Percentiles rank a stretch among this genome's conserved stretches.
These are phyloP conservation scores for Drosophila gaucha DNA, from an alignment of 2,888 invertebrate genomes.

Conservation along the genomic window DNA sequence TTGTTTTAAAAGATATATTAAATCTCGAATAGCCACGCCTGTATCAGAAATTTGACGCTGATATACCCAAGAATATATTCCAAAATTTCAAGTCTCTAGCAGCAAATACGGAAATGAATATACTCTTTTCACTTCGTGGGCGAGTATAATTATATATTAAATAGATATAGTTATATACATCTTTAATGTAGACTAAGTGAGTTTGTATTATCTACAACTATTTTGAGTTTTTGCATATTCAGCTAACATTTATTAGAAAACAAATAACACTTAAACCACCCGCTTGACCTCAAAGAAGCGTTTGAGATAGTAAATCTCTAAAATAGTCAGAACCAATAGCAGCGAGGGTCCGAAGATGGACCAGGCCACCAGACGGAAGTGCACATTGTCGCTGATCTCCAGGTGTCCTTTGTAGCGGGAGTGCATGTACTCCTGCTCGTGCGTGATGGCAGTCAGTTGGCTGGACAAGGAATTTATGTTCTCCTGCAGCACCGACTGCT, in stretches of 20 bases:
- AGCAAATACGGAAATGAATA: too few relatives aligned
- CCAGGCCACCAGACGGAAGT: constrained; percentile 59
- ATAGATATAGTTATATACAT: too few relatives aligned
- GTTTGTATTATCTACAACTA: too few relatives aligned
- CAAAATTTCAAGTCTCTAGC: too few relatives aligned
- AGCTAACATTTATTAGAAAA: not conserved
- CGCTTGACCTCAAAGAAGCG: constrained; percentile 68
- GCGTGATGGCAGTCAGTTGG: constrained; percentile 34
- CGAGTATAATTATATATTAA: too few relatives aligned
- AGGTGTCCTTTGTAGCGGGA: constrained; percentile 57
- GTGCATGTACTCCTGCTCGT: constrained; percentile 73
- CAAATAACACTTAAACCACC: constrained; percentile 43
- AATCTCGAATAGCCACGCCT: too few relatives aligned
- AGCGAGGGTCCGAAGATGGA: constrained; percentile 59
- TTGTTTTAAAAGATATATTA: too few relatives aligned
- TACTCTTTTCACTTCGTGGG: too few relatives aligned
- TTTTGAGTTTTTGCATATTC: too few relatives aligned
- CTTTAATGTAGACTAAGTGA: too few relatives aligned
- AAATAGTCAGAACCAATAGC: constrained; percentile 47
- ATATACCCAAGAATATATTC: too few relatives aligned
- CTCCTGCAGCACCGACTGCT: constrained; percentile 50
- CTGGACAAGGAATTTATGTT: constrained; percentile 48
- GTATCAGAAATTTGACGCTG: too few relatives aligned
- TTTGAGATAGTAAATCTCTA: constrained; percentile 68
- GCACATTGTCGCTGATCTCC: constrained; percentile 51